A percentile compares a stretch with the other conserved stretches of the same genome.
These are phyloP conservation scores for Misgurnus anguillicaudatus DNA, from an alignment of 2,113 vertebrate species.

Conservation along the genomic window DNA sequence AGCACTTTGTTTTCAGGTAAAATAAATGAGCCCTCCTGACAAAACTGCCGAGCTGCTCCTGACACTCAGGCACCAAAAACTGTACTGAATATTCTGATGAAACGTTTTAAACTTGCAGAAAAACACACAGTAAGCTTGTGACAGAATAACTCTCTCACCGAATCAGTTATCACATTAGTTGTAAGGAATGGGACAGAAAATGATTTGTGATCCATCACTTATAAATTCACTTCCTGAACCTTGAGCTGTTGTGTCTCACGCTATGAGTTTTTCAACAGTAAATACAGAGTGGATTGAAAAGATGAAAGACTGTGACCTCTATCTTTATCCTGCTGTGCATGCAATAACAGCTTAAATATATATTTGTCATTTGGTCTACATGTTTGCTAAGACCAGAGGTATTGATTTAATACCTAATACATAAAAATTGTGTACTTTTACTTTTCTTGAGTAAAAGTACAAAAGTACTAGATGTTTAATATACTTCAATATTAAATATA, in stretches of 20 bases:
- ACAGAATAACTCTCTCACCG: conserved; percentile 19
- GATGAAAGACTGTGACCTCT: not conserved
- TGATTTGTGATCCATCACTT: conserved; percentile 37
- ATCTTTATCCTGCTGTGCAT: conserved; percentile 16
- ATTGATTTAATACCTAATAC: no score
- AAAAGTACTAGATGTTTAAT: no score
- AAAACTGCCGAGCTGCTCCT: conserved; percentile 29
- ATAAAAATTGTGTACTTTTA: no score
- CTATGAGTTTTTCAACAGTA: not conserved
- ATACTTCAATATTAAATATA: no score
- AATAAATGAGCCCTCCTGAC: conserved; percentile 23
- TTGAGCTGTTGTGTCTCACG: conserved; percentile 7
- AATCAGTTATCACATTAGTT: conserved; percentile 15
- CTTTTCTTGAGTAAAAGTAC: no score
- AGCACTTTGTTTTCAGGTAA: not conserved
- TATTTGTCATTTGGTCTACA: not conserved
- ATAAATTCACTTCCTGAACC: not conserved
- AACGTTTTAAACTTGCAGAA: conserved; percentile 30
- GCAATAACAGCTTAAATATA: conserved; percentile 28
- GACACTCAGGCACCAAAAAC: not conserved
- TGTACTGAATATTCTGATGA: conserved; percentile 46
- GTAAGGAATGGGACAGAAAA: conserved; percentile 26
- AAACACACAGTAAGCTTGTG: conserved; percentile 39
- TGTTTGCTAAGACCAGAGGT: not conserved
- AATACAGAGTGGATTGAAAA: conserved; percentile 5